Conservation (phyloP, 2,113 vertebrate genomes). For the Etheostoma cragini region DNA sequence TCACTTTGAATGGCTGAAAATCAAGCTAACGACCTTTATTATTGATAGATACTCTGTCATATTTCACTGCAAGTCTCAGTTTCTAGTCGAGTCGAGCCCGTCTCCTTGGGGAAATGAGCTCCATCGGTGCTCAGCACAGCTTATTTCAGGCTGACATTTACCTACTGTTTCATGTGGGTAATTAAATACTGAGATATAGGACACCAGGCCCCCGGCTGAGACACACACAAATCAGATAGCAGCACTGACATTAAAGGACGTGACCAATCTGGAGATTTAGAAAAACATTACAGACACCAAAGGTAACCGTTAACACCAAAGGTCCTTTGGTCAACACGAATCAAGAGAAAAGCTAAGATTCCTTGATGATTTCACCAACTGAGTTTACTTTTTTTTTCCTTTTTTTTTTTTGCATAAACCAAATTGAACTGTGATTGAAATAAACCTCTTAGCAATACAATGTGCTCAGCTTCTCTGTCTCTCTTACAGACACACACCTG, state of each 20-base stretch:
- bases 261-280: neutral
- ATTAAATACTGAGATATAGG: slow-evolving; percentile 72
- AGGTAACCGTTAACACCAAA: slow-evolving; percentile 13
- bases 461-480: slow-evolving; percentile 17
- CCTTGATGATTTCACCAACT: slow-evolving; percentile 19
- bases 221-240: slow-evolving; percentile 11
- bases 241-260: slow-evolving; percentile 31
- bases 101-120: slow-evolving; percentile 20
- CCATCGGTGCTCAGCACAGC: slow-evolving; percentile 6
- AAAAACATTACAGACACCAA: neutral
- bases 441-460: slow-evolving; percentile 35
- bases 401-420: neutral
- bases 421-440: slow-evolving; percentile 9
- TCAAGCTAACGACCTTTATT: neutral
- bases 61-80: neutral
- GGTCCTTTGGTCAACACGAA: neutral
- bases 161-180: slow-evolving; percentile 69
- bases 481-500: neutral
- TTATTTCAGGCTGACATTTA: slow-evolving; percentile 74
- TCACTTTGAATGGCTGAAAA: neutral
- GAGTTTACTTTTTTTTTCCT: slow-evolving; percentile 13
- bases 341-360: neutral
- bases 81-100: neutral
- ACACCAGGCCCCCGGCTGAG: slow-evolving; percentile 48
- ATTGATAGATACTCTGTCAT: neutral